A percentile compares a stretch with the other conserved stretches of the same genome.
phyloP scores from a whole-genome alignment of 2,888 invertebrate genomes.

The Acanthopleura granulata region DNA sequence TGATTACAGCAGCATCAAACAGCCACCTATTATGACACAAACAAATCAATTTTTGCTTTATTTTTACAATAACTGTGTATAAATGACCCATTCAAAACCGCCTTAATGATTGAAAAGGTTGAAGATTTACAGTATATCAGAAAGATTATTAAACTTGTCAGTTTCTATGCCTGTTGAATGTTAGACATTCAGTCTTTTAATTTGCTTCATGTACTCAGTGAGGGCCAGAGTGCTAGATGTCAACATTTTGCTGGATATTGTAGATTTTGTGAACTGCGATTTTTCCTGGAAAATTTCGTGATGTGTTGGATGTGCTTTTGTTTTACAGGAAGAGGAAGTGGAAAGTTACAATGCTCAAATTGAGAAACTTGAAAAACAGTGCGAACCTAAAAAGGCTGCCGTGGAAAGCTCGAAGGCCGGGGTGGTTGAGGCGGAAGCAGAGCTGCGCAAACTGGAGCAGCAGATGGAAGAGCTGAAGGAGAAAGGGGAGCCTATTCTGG shows the following conservation, averaged over 20 bases:
- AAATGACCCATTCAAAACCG: too few relatives aligned
- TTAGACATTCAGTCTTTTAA: too few relatives aligned
- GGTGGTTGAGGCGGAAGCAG: slow-evolving; percentile 38
- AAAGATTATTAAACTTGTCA: too few relatives aligned
- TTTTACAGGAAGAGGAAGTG: slow-evolving; percentile 60
- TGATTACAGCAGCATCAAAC: too few relatives aligned
- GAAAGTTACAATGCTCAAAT: slow-evolving; percentile 44
- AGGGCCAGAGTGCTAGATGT: too few relatives aligned
- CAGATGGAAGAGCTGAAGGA: slow-evolving; percentile 33
- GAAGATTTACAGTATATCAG: too few relatives aligned
- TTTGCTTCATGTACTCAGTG: too few relatives aligned
- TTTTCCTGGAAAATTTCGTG: background rate
- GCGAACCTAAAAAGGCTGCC: slow-evolving; percentile 26
- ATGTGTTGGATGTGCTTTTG: background rate
- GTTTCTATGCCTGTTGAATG: too few relatives aligned
- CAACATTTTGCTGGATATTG: background rate
- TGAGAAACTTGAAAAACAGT: slow-evolving; percentile 32
- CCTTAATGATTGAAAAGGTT: too few relatives aligned
- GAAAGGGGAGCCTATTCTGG: slow-evolving; percentile 36
- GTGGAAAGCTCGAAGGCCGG: slow-evolving; percentile 34
- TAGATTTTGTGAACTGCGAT: background rate
- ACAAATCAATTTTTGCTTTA: too few relatives aligned
- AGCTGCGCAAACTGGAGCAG: slow-evolving; percentile 41
- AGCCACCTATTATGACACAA: too few relatives aligned
- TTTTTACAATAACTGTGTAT: too few relatives aligned